Conservation (phyloP, 2,797 vertebrate genomes). For the Meriones psammophilus region DNA sequence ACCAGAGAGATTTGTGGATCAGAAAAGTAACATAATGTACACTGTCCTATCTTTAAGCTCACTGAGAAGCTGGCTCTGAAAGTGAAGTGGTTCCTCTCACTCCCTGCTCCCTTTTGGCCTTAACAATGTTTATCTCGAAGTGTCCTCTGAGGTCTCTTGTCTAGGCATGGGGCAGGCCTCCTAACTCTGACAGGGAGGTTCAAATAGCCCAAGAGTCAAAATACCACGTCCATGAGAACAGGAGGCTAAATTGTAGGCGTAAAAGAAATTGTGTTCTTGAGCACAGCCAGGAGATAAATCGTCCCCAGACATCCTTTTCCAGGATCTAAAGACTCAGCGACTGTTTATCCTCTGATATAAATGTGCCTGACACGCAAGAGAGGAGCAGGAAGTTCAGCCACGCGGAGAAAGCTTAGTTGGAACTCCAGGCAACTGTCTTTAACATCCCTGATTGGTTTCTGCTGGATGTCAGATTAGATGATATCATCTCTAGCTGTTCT, state of each 20-base stretch:
- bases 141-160: neutral
- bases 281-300: neutral
- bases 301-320: neutral
- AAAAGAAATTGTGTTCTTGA: neutral
- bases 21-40: neutral
- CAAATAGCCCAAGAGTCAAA: neutral
- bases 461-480: neutral
- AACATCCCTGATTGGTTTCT: neutral
- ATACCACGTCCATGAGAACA: neutral
- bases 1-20: neutral
- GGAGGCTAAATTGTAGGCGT: neutral
- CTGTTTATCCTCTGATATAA: neutral
- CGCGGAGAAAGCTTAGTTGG: neutral
- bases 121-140: neutral
- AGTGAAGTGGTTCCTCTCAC: neutral
- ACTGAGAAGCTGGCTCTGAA: neutral
- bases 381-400: neutral
- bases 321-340: neutral
- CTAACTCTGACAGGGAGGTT: neutral
- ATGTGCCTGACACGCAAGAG: neutral
- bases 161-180: neutral
- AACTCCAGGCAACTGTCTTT: neutral
- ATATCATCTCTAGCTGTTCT: neutral
- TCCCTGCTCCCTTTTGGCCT: no score
- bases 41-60: neutral